These are phyloP conservation scores for Ennomos quercinarius DNA, from an alignment of 2,888 invertebrate species.

Conservation along the genomic window DNA sequence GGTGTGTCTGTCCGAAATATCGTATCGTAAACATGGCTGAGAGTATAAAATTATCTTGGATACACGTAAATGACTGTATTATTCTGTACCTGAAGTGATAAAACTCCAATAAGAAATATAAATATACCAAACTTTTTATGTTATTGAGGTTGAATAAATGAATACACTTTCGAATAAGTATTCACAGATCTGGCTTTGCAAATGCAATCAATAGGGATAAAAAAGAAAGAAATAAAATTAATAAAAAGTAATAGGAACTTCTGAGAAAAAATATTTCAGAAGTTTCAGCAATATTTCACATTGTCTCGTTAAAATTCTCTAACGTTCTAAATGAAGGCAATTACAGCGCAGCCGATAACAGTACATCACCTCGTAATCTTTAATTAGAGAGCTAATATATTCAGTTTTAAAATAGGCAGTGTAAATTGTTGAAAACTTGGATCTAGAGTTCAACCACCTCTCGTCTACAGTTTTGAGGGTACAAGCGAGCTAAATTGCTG, in stretches of 20 bases:
- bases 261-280: not conserved
- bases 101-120: too few species aligned
- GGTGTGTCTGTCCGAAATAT: conserved; percentile 44
- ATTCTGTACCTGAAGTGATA: conserved; percentile 5
- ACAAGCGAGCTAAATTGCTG: conserved; percentile 54
- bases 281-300: conserved; percentile 17
- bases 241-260: not conserved
- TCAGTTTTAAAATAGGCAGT: conserved; percentile 27
- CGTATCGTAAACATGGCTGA: conserved; percentile 16
- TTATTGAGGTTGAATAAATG: too few species aligned
- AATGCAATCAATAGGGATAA: too few species aligned
- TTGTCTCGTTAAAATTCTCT: conserved; percentile 28
- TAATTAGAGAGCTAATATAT: conserved; percentile 37
- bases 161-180: too few species aligned
- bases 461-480: conserved; percentile 60
- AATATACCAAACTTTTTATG: too few species aligned
- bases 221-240: not conserved
- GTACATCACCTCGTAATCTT: conserved; percentile 20
- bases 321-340: conserved; percentile 25
- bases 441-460: conserved; percentile 60
- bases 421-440: conserved; percentile 32
- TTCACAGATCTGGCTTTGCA: too few species aligned
- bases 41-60: conserved; percentile 19
- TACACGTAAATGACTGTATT: conserved; percentile 5
- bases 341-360: conserved; percentile 20